phyloP scores from a whole-genome alignment of 2,113 vertebrate genomes.

The Tragelaphus scriptus region DNA sequence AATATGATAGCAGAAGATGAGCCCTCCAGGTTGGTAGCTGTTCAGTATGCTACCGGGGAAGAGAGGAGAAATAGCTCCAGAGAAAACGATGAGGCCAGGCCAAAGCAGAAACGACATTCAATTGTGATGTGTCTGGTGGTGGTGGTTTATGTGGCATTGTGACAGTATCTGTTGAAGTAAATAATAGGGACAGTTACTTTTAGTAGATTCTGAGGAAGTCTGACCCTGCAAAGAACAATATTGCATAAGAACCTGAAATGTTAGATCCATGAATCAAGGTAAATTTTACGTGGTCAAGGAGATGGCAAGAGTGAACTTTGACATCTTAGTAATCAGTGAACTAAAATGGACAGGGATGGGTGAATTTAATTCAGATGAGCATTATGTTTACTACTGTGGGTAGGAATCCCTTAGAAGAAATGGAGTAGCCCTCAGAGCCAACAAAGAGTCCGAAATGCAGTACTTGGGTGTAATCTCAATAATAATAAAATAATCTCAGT shows the following conservation, averaged over 20 bases:
- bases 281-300: not conserved
- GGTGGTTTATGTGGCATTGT: not conserved
- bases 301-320: not conserved
- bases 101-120: not conserved
- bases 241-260: not conserved
- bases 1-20: not conserved
- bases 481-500: not conserved
- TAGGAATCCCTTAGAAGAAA: not conserved
- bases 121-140: not conserved
- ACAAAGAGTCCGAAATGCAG: not conserved
- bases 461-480: not conserved
- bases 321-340: not conserved
- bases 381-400: not conserved
- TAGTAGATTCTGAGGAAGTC: not conserved
- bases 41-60: fast-evolving
- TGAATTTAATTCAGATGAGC: not conserved
- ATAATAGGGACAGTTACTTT: not conserved
- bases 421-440: not conserved
- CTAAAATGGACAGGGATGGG: not conserved
- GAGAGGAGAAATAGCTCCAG: not conserved
- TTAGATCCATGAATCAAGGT: not conserved
- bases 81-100: not conserved
- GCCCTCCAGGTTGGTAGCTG: not conserved
- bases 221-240: not conserved
- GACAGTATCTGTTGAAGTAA: not conserved